Conservation (phyloP, 2,888 invertebrate species). For the Nesidiocoris tenuis region DNA sequence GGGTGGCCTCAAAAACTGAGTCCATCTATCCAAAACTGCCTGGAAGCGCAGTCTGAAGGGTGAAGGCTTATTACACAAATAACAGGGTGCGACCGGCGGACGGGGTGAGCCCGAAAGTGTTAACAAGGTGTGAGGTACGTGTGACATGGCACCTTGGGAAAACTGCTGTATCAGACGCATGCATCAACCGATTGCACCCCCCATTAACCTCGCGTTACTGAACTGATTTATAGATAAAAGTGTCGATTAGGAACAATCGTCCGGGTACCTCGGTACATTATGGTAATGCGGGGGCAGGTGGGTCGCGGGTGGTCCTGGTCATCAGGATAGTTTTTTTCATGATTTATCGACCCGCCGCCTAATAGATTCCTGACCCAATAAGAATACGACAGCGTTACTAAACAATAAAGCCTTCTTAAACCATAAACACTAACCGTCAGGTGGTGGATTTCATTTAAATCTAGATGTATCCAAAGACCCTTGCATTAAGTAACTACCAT, state of each 20-base stretch:
- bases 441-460: too few species aligned
- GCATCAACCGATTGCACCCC: not conserved
- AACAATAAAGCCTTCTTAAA: not conserved
- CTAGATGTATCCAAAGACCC: too few species aligned
- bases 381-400: not conserved
- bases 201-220: conserved; percentile 14
- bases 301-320: conserved; percentile 25
- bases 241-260: conserved; percentile 30
- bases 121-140: conserved; percentile 30
- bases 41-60: not conserved
- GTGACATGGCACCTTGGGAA: conserved; percentile 25
- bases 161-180: conserved; percentile 13
- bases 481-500: too few species aligned
- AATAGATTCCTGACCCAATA: not conserved
- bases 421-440: too few species aligned
- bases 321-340: not conserved
- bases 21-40: not conserved
- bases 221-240: conserved; percentile 31
- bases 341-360: conserved; percentile 16
- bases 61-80: conserved; percentile 3
- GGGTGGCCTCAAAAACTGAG: conserved; percentile 24
- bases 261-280: conserved; percentile 11
- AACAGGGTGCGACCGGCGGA: conserved; percentile 13
- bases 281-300: conserved; percentile 19
- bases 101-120: conserved; percentile 4